These are phyloP conservation scores for Tetraodon nigroviridis DNA, from an alignment of 2,113 vertebrate species.

Conservation along the genomic window DNA sequence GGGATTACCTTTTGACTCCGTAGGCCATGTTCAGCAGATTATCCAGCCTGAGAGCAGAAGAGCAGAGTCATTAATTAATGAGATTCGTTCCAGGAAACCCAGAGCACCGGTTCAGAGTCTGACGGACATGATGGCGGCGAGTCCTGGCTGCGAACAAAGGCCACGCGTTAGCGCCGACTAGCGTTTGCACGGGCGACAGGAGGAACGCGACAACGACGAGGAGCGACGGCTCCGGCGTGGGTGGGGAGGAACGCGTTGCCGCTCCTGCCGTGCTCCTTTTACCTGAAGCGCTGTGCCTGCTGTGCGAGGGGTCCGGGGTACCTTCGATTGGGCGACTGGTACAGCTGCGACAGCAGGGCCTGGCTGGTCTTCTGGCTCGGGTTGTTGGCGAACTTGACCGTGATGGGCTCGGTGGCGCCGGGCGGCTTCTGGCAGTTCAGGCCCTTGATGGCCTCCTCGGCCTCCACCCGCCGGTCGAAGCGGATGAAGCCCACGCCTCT, in stretches of 20 bases:
- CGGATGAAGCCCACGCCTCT: constrained; percentile 97
- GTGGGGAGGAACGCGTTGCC: not conserved
- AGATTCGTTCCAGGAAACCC: too few species aligned
- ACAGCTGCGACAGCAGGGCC: constrained; percentile 96
- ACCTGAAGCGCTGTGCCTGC: constrained; percentile 99
- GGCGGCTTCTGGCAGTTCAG: constrained; percentile 98
- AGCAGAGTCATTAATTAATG: too few species aligned
- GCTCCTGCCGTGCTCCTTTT: constrained; percentile 59
- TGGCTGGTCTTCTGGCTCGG: constrained; percentile 99
- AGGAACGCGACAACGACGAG: constrained; percentile 44
- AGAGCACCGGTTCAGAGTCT: too few species aligned
- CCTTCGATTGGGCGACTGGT: constrained; percentile 97
- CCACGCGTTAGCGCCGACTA: too few species aligned
- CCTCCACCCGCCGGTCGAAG: constrained; percentile 95
- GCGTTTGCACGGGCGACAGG: too few species aligned
- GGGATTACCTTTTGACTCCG: constrained; percentile 94
- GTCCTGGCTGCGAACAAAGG: too few species aligned
- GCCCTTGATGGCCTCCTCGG: constrained; percentile 98
- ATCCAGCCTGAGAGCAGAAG: constrained; percentile 89
- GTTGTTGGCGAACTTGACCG: constrained; percentile 99
- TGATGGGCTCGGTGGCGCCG: constrained; percentile 92
- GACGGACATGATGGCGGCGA: too few species aligned
- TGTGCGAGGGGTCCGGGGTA: constrained; percentile 96
- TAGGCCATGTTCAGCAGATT: constrained; percentile 99
- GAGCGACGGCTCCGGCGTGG: not conserved